These are phyloP conservation scores for Lomographa bimaculata DNA, from an alignment of 2,888 invertebrate genomes.

Conservation along the genomic window DNA sequence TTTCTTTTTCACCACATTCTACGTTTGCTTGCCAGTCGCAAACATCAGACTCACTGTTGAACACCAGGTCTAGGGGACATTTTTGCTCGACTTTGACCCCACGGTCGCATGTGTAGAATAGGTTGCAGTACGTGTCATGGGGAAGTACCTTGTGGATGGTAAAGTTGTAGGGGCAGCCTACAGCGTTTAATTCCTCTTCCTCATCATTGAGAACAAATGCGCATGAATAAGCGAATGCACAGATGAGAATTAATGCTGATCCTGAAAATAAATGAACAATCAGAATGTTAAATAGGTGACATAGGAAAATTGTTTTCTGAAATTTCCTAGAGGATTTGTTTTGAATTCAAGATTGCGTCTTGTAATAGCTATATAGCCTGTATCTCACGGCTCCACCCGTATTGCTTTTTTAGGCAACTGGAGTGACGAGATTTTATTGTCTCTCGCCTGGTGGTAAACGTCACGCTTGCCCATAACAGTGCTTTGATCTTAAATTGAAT, in stretches of 20 bases:
- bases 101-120: constrained; percentile 23
- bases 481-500: too few relatives aligned
- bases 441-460: too few relatives aligned
- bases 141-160: constrained; percentile 8
- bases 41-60: constrained; percentile 11
- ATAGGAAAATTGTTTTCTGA: too few relatives aligned
- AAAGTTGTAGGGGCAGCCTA: constrained; percentile 19
- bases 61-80: constrained; percentile 19
- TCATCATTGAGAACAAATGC: constrained; percentile 15
- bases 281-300: neutral
- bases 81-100: constrained; percentile 5
- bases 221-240: too few relatives aligned
- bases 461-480: too few relatives aligned
- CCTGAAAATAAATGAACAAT: constrained; percentile 16
- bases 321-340: too few relatives aligned
- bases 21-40: constrained; percentile 30
- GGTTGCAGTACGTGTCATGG: constrained; percentile 24
- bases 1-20: constrained; percentile 18
- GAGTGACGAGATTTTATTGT: too few relatives aligned
- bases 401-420: too few relatives aligned
- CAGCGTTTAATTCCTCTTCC: constrained; percentile 12
- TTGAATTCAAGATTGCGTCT: too few relatives aligned
- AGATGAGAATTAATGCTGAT: constrained; percentile 14
- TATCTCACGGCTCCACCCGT: too few relatives aligned
- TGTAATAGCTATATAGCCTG: too few relatives aligned